Evolutionary conservation across 2,888 invertebrate genomes (phyloP), one percentile per base, ranked within the genome.

Genomic region (Eupithecia tripunctaria): DNA sequence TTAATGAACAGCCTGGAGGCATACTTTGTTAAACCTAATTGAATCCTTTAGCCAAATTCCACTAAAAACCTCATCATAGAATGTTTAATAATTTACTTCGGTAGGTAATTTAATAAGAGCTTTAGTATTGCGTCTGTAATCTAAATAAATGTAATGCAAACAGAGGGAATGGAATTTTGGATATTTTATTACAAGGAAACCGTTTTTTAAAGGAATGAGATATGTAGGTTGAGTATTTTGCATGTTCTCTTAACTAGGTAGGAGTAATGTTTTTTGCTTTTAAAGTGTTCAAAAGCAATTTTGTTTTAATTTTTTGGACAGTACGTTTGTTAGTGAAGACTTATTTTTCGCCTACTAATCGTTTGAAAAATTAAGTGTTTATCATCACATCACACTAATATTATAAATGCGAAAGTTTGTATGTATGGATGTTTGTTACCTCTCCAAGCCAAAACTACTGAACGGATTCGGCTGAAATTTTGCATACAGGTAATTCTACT

Each of bases 71-170:
- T 56, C 25, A 56, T 56, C 21, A 56, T 14, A 14, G 1, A 56
- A 25, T 56, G 21, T 25, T 25, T 56, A 56, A 21, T 56, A 56
- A 56, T 14, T n/a, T 14, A 56, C 5, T 56, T 56, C 4, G 21
- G 21, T 21, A 29, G 60, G 29, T 60, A 60, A 60, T 18, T 60
- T 7, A 60, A 21, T 60, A 29, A 29, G 27, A 29, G 15, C 29
- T 8, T 64, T n/a, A n/a, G 36, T 29, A 62, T 36, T n/a, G 25
- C 29, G 60, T 21, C 15, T 36, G 36, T 64, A 38, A 38, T 38
- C n/a, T 36, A 64, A 36, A 38, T 36, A 21, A 64, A 64, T 64
- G 21, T 25, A 64, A 64, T 38, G 25, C 38, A 38, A 41, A 64
- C 3, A 25, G 51, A 25, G 12, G 25, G 38, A 36, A 64, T 64